Percentiles rank a stretch among this genome's conserved stretches.
phyloP scores from a whole-genome alignment of 2,797 vertebrate genomes.

The Poecile montanus region DNA sequence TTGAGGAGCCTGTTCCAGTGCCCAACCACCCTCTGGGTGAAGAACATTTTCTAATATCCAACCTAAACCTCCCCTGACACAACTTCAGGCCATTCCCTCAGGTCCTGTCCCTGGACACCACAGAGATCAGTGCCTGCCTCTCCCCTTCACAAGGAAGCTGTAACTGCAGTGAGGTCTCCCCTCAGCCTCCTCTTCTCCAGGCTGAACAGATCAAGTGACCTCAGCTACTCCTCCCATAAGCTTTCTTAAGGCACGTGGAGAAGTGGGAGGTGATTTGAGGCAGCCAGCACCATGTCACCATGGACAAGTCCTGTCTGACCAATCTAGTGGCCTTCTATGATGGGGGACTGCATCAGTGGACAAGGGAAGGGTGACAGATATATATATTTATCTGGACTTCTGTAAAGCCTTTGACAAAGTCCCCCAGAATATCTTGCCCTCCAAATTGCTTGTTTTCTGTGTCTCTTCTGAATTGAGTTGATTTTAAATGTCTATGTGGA shows the following conservation, averaged over 20 bases:
- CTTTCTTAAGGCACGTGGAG: too few species aligned
- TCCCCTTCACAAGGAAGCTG: rapidly evolving
- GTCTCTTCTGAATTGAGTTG: neutral
- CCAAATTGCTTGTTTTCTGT: neutral
- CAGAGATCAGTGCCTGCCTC: neutral
- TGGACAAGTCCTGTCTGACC: neutral
- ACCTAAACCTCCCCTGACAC: rapidly evolving
- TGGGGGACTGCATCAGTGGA: neutral
- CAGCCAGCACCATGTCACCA: neutral
- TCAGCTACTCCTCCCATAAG: neutral
- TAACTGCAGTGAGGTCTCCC: too few species aligned
- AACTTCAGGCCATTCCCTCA: neutral
- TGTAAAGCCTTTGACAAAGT: neutral
- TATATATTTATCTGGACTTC: neutral
- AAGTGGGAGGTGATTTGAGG: neutral
- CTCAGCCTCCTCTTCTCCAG: neutral
- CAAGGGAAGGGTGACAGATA: neutral
- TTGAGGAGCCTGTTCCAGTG: neutral
- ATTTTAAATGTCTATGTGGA: neutral
- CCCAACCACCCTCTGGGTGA: neutral
- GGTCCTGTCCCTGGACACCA: too few species aligned
- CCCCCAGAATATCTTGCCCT: neutral
- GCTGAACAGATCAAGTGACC: neutral
- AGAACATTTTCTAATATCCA: neutral
- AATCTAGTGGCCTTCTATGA: neutral